phyloP scores from a whole-genome alignment of 2,797 vertebrate species.

The Macroramphosus scolopax region DNA sequence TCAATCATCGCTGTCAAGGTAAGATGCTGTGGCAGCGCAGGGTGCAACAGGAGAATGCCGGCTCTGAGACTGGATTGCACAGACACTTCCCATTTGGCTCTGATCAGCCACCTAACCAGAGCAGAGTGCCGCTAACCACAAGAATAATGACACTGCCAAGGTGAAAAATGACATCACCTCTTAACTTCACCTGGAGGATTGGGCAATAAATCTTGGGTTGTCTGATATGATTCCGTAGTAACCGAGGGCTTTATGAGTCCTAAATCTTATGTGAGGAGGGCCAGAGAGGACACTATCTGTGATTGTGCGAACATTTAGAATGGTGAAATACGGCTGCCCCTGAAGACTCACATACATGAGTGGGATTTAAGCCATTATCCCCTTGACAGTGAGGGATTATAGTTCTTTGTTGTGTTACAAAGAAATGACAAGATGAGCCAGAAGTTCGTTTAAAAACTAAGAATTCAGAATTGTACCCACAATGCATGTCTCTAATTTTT shows the following conservation, averaged over 20 bases:
- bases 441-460: no score
- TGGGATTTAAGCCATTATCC: slow-evolving; percentile 8
- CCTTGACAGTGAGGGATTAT: slow-evolving; percentile 3
- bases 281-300: slow-evolving; percentile 55
- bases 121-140: slow-evolving; percentile 76
- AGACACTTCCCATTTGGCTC: slow-evolving; percentile 57
- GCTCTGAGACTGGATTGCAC: slow-evolving; percentile 48
- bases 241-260: slow-evolving; percentile 68
- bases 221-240: slow-evolving; percentile 74
- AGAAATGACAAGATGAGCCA: not conserved
- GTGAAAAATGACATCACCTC: slow-evolving; percentile 83
- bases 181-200: slow-evolving; percentile 80
- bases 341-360: slow-evolving; percentile 6
- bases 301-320: slow-evolving; percentile 44
- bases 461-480: not conserved
- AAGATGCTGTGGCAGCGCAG: slow-evolving; percentile 35
- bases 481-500: no score
- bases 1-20: slow-evolving; percentile 76
- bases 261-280: slow-evolving; percentile 67
- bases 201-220: slow-evolving; percentile 78
- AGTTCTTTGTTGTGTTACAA: slow-evolving; percentile 3
- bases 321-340: slow-evolving; percentile 8
- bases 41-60: slow-evolving; percentile 50
- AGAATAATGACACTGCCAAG: slow-evolving; percentile 82
- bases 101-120: slow-evolving; percentile 77